Base-by-base conservation (phyloP, 1,140 invertebrate genomes). In the Andrena cerasifolii region DNA sequence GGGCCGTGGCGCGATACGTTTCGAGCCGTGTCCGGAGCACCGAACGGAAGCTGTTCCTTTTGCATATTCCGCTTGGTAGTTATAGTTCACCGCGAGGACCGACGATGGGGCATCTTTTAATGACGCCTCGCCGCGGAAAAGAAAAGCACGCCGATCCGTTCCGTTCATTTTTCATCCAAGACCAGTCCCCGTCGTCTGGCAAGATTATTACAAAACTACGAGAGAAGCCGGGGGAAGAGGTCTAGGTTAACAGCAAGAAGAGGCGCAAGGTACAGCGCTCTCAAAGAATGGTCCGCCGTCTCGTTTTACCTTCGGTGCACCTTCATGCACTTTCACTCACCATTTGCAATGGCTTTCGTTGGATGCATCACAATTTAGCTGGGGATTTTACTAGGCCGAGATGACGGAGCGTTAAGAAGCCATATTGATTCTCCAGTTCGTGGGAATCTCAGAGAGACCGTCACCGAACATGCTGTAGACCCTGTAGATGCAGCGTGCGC, bases 71-170 rank as follows among this genome's bases (percentile, higher is more conserved):
- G 12, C 26, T 28, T 3, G 58, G 33, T 36, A 70, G 31, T 36
- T 51, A 53, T 49, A 26, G 31, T 74, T 59, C 54, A 21, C 59
- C 54, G 45, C 56, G 58, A 68, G 53, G 68, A 83, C 58, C 68
- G 82, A 74, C 49, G 51, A 73, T 62, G 74, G 67, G 82, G 49
- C 49, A 79, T 31, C 82, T 84, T 84, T 84, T 84, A 84, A 84
- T 79, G 67, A 80, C 28, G 66, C 54, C 21, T 59, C 47, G 33
- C 6, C 18, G 28, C 10, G 36, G 40, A 53, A 72, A 70, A 77
- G 83, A 77, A 79, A 83, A 80, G 49, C 53, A 71, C 61, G 54
- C 51, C 73, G 72, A 84, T 77, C 49, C 71, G 65, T 79, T 67
- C 75, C 58, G 80, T 40, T 28, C 36, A 84, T 84, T 84, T 84